phyloP scores from a whole-genome alignment of 2,888 invertebrate species.

The Cheilosia pagana region DNA sequence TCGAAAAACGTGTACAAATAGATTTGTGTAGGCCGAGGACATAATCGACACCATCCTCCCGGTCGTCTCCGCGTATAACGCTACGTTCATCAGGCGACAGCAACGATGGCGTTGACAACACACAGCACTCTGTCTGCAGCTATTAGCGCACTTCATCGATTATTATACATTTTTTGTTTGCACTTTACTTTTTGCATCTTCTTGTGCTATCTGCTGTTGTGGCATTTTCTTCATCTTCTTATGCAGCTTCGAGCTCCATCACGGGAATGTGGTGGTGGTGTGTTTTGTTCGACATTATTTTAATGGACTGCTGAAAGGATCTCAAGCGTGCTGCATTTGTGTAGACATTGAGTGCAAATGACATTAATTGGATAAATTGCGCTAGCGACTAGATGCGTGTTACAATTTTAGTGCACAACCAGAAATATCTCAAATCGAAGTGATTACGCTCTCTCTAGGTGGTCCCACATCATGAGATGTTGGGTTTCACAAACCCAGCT shows the following conservation, averaged over 20 bases:
- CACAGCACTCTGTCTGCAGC: slow-evolving; percentile 66
- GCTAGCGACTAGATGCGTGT: neutral
- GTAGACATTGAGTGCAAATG: slow-evolving; percentile 43
- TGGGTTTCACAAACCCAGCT: slow-evolving; percentile 14
- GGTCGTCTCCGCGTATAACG: slow-evolving; percentile 1
- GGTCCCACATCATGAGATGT: slow-evolving; percentile 17
- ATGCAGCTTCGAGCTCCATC: neutral
- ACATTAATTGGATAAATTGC: slow-evolving; percentile 65
- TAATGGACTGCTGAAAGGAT: slow-evolving; percentile 57
- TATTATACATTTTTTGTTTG: slow-evolving; percentile 57
- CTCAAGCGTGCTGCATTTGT: slow-evolving; percentile 39
- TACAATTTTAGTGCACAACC: neutral
- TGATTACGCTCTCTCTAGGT: slow-evolving; percentile 14
- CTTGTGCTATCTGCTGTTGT: neutral
- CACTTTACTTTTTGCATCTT: neutral
- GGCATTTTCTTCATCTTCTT: slow-evolving; percentile 3
- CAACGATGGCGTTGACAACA: slow-evolving; percentile 66
- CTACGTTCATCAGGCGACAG: slow-evolving; percentile 55
- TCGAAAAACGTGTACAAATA: slow-evolving; percentile 72
- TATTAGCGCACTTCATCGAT: slow-evolving; percentile 75
- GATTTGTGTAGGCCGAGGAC: slow-evolving; percentile 73
- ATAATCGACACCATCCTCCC: slow-evolving; percentile 69
- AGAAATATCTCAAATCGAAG: slow-evolving; percentile 24
- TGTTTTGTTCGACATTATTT: slow-evolving; percentile 57
- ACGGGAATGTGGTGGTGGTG: slow-evolving; percentile 14